A percentile compares a stretch with the other conserved stretches of the same genome.
Evolutionary conservation across 1,140 invertebrate genomes (phyloP).

Genomic region (Samia ricini): DNA sequence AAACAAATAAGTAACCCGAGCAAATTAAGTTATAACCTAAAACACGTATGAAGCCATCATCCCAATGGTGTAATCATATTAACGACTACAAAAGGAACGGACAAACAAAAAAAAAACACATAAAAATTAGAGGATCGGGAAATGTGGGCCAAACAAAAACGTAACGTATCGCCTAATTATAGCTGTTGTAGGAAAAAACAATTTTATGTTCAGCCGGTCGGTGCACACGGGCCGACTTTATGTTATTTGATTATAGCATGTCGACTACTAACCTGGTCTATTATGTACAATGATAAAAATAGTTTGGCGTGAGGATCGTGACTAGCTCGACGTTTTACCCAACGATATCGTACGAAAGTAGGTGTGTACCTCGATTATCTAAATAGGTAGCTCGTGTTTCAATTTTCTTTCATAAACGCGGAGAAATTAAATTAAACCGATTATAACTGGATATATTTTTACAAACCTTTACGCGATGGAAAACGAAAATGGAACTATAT

Average conservation of each 20-base stretch:
- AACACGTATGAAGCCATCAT: constrained; percentile 77
- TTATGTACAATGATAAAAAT: constrained; percentile 12
- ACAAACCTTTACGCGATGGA: neutral
- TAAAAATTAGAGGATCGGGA: constrained; percentile 75
- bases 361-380: constrained; percentile 4
- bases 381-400: constrained; percentile 5
- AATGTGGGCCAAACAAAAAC: constrained; percentile 78
- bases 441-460: neutral
- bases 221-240: constrained; percentile 49
- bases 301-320: constrained; percentile 4
- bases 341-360: neutral
- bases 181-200: constrained; percentile 73
- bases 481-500: neutral
- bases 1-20: constrained; percentile 73
- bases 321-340: neutral
- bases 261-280: constrained; percentile 12
- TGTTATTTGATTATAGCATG: constrained; percentile 25
- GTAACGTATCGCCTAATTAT: constrained; percentile 76
- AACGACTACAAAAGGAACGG: constrained; percentile 75
- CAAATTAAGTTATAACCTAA: constrained; percentile 78
- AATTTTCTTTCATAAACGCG: constrained; percentile 3
- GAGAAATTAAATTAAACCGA: neutral
- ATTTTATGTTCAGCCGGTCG: constrained; percentile 60
- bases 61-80: constrained; percentile 76
- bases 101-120: constrained; percentile 74